Evolutionary conservation across 2,113 vertebrate genomes (phyloP).

Genomic region (Seriola dumerili): DNA sequence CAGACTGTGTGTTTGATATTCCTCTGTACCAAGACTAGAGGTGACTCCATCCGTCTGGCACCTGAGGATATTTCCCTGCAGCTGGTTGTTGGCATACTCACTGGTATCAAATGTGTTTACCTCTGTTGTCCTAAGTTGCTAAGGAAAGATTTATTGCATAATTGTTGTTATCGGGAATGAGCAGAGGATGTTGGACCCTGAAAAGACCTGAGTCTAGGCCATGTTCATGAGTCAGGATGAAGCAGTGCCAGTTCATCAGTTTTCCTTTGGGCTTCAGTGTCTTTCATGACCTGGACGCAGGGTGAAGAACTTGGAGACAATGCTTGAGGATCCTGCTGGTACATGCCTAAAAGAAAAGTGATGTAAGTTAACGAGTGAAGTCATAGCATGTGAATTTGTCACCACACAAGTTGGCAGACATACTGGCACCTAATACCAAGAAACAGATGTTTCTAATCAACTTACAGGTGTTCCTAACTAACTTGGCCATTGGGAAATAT

Average conservation of each 20-base stretch:
- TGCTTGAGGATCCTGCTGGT: constrained; percentile 47
- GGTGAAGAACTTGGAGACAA: constrained; percentile 25
- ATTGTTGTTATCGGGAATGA: constrained; percentile 73
- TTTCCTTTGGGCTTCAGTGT: constrained; percentile 40
- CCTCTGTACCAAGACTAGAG: constrained; percentile 31
- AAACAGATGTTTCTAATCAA: constrained; percentile 59
- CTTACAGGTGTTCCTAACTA: constrained; percentile 55
- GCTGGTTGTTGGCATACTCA: constrained; percentile 55
- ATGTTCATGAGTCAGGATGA: constrained; percentile 67
- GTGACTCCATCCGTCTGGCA: constrained; percentile 74
- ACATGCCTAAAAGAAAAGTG: constrained; percentile 48
- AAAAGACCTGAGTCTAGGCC: constrained; percentile 59
- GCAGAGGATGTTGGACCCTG: constrained; percentile 67
- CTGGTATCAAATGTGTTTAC: constrained; percentile 66
- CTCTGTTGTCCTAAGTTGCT: constrained; percentile 75
- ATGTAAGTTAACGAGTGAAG: constrained; percentile 28
- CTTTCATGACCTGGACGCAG: constrained; percentile 43
- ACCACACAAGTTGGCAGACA: constrained; percentile 58
- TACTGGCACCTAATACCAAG: constrained; percentile 50
- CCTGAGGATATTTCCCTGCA: constrained; percentile 59
- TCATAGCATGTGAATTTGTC: constrained; percentile 59
- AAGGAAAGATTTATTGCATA: constrained; percentile 76
- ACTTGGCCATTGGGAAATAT: constrained; percentile 12
- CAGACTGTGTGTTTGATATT: constrained; percentile 27
- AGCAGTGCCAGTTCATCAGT: constrained; percentile 63